Percentiles rank a stretch among this genome's conserved stretches.
Evolutionary conservation across 2,113 vertebrate genomes (phyloP).

Genomic region (Apodemus speciosus): DNA sequence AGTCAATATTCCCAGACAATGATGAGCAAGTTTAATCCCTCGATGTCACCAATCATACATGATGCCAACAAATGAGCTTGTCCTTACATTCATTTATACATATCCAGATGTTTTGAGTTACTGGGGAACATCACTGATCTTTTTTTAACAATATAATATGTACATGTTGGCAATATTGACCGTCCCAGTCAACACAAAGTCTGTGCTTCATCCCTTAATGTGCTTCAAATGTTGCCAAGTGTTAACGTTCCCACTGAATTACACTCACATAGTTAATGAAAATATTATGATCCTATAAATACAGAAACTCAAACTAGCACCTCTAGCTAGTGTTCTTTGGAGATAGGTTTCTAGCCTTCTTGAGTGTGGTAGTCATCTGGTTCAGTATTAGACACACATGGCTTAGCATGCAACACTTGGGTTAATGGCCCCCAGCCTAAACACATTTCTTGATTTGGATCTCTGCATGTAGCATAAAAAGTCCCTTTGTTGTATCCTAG

Average conservation of each 20-base stretch:
- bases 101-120: conserved; percentile 55
- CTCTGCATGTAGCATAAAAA: conserved; percentile 78
- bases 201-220: conserved; percentile 59
- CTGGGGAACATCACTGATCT: not conserved
- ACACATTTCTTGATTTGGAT: conserved; percentile 63
- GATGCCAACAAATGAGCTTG: not conserved
- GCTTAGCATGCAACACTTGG: not conserved
- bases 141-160: conserved; percentile 46
- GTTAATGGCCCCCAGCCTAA: conserved; percentile 65
- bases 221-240: conserved; percentile 70
- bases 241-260: conserved; percentile 62
- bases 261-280: conserved; percentile 68
- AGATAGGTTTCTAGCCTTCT: not conserved
- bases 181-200: conserved; percentile 43
- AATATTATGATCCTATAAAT: conserved; percentile 77
- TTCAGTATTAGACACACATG: conserved; percentile 4
- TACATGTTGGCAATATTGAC: conserved; percentile 24
- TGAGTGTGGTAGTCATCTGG: not conserved
- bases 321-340: not conserved
- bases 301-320: conserved; percentile 52
- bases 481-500: conserved; percentile 76
- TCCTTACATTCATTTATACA: conserved; percentile 54
- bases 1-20: conserved; percentile 12
- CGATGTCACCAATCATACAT: not conserved
- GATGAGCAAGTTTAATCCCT: not conserved